Base-by-base conservation (phyloP, 2,888 invertebrate species). In the Cosmorhoe ocellata region DNA sequence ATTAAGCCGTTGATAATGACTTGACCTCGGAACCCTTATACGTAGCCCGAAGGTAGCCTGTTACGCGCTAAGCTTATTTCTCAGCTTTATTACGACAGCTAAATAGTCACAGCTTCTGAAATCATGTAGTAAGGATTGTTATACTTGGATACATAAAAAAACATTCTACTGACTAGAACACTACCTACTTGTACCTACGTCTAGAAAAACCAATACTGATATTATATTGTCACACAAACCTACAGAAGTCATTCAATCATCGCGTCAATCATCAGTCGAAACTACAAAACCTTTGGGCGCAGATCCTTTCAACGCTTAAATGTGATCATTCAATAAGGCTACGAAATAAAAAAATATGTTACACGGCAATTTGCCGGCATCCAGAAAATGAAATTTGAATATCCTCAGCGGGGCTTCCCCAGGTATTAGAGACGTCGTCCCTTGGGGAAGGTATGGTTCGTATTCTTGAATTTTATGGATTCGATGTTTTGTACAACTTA, bases 381-480 rank as follows among this genome's bases (percentile, higher is more conserved):
- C 68, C 62, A 58, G 56, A 59, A 69, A 73, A 79, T 79, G 71
- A 74, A 79, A 81, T 79, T 78, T 76, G 80, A 78, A 81, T 79
- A 80, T 74, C 63, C 66, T 64, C 18, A 57, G 60, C 45, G 52
- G 53, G 55, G 51, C 61, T 10, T 10, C 11, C 6, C 13, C 43
- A 44, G 34, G 38, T 48, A 49, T 32, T 38, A 18, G 38, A 42
- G 33, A 38, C 30, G 11, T 7, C 3, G 13, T 44, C 40, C 12
- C 26, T 6, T 2, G 36, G 26, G 41, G 6, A 9, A 26, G 18
- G 30, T 12, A 10, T 28, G 11, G 32, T 27, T 28, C 30, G 30
- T 30, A 28, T 39, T 34, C 33, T 40, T 47, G n/a, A 27, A 40
- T 40, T 22, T 39, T 30, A 30, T 30, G 6, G 24, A 24, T 24